Base-by-base conservation (phyloP, 2,888 invertebrate species). In the Scotopteryx bipunctaria region DNA sequence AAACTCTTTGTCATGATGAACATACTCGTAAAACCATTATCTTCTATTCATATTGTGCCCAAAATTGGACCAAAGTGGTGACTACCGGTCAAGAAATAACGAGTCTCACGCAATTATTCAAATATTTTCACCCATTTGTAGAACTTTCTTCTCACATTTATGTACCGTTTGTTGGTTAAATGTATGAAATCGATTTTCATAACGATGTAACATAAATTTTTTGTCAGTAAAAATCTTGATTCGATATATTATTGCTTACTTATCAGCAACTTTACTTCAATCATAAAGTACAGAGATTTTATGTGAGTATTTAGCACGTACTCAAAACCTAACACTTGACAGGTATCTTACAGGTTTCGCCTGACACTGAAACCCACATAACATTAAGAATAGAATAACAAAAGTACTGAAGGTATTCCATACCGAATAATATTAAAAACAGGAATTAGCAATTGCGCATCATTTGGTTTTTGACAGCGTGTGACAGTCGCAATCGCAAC, bases 101-200 rank as follows among this genome's bases (percentile, higher is more conserved):
- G 17, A 45, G 16, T 36, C 40, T 25, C 25, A 41, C 11, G 25
- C 43, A 50, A 44, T 51, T 44, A 50, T 38, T 38, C n/a, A 35
- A 35, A 36, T 37, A 35, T 27, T 27, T 33, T 29, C 23, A 33
- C 32, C 13, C 11, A 33, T 50, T 27, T 19, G 27, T 14, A 43
- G 8, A 40, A 41, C 41, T 51, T 51, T 45, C 45, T 45, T 49
- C 43, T 37, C 37, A 43, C 25, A 25, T 37, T 49, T 17, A 16
- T 11, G 40, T 46, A 23, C 27, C n/a, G 35, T 33, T 17, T 23
- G 8, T 31, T 19, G 13, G 33, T 23, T 23, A 33, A 32, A 43
- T 27, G 25, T 40, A 29, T 42, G 15, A 35, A 48, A 41, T 48
- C 35, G 16, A 41, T 48, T 42, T 21, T 11, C 29, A 35, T 11